A percentile compares a stretch with the other conserved stretches of the same genome.
Conservation (phyloP, 2,797 vertebrate species). For the Picus viridis region DNA sequence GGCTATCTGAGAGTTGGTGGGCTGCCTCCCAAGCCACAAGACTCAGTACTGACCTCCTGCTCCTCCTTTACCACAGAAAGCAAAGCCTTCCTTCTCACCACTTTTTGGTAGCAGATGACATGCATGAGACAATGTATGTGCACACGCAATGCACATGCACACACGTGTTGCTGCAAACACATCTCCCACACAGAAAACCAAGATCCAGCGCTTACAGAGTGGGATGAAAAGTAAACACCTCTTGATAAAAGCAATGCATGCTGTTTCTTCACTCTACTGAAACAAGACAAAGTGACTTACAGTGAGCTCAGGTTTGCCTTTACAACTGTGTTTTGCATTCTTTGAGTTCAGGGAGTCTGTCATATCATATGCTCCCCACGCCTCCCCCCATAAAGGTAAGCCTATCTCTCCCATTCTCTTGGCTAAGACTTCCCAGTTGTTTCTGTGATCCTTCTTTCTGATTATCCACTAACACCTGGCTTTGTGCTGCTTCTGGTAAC, state of each 20-base stretch:
- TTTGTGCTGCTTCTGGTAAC: constrained; percentile 46
- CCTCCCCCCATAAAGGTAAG: not conserved
- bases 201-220: not conserved
- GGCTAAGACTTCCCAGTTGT: not conserved
- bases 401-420: not conserved
- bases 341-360: not conserved
- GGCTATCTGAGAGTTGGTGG: not conserved
- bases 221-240: not conserved
- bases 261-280: not conserved
- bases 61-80: not conserved
- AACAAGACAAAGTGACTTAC: not conserved
- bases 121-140: fast-evolving
- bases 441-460: not conserved
- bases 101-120: not conserved
- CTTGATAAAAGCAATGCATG: not conserved
- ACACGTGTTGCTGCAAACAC: not conserved
- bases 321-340: not conserved
- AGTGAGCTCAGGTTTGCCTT: not conserved
- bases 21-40: not conserved
- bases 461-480: not conserved
- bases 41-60: not conserved
- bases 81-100: not conserved
- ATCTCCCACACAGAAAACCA: not conserved
- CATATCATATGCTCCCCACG: not conserved
- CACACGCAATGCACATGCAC: not conserved